Evolutionary conservation across 2,888 invertebrate genomes (phyloP).

Genomic region (Pseudococcus viburni): DNA sequence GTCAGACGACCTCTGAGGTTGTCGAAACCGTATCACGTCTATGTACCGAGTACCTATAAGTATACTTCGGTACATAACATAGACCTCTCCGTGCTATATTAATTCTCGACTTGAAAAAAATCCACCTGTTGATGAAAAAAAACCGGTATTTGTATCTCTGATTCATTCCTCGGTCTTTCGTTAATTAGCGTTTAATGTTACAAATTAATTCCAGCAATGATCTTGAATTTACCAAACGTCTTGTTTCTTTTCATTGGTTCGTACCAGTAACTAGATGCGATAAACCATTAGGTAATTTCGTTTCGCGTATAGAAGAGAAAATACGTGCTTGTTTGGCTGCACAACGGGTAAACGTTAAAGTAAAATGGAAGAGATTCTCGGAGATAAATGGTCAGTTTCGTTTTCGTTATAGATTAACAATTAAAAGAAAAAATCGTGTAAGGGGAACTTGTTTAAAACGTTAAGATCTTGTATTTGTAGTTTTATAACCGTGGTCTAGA

Average conservation of each 20-base stretch:
- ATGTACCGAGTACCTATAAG: neutral
- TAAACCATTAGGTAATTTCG: conserved; percentile 33
- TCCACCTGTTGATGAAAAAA: conserved; percentile 18
- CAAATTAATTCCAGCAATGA: conserved; percentile 23
- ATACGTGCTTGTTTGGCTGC: neutral
- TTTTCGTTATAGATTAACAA: conserved; percentile 11
- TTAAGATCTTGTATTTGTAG: neutral
- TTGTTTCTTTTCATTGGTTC: neutral
- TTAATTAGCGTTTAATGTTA: conserved; percentile 27
- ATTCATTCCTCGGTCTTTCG: conserved; percentile 23
- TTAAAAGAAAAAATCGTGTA: neutral
- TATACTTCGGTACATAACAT: neutral
- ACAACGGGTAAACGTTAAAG: neutral
- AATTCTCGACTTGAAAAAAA: conserved; percentile 22
- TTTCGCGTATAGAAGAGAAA: neutral
- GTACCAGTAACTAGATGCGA: neutral
- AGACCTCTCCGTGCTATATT: conserved; percentile 22
- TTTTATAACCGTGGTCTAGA: neutral
- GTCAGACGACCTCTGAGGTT: conserved; percentile 63
- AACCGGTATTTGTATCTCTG: conserved; percentile 6
- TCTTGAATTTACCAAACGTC: conserved; percentile 22
- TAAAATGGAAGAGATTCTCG: neutral
- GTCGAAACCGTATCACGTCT: conserved; percentile 58
- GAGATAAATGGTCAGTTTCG: conserved; percentile 20
- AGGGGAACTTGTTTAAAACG: neutral